Percentiles rank a stretch among this genome's conserved stretches.
Conservation (phyloP, 2,888 invertebrate genomes). For the Tetragnatha montana region DNA sequence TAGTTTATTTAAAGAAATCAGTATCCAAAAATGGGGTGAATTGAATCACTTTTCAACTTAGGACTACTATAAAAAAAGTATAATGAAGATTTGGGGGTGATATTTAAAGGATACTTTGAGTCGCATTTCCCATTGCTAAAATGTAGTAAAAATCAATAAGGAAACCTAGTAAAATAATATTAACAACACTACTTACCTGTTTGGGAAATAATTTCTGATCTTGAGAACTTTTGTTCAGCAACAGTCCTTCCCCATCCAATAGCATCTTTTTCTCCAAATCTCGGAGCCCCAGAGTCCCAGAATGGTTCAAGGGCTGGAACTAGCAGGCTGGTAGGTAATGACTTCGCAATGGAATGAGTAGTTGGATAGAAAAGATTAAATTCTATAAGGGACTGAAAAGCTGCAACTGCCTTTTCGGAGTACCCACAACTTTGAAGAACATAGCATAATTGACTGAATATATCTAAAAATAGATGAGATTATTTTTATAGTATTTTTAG, state of each 20-base stretch:
- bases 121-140: too few species aligned
- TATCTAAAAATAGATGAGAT: conserved; percentile 73
- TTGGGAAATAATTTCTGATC: conserved; percentile 40
- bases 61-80: too few species aligned
- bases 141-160: too few species aligned
- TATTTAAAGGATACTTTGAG: too few species aligned
- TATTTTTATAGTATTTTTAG: not conserved
- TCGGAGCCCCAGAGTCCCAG: conserved; percentile 76
- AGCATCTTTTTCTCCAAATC: conserved; percentile 76
- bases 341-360: conserved; percentile 14
- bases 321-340: conserved; percentile 73
- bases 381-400: conserved; percentile 77
- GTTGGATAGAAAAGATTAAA: conserved; percentile 76
- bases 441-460: conserved; percentile 75
- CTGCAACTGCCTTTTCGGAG: conserved; percentile 76
- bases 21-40: too few species aligned
- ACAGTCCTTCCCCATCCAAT: conserved; percentile 76
- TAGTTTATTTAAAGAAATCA: too few species aligned
- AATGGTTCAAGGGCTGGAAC: conserved; percentile 76
- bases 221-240: conserved; percentile 58
- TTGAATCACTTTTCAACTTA: too few species aligned
- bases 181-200: conserved; percentile 40
- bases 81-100: too few species aligned
- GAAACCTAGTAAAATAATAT: too few species aligned
- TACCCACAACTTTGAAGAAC: conserved; percentile 76